Conservation (phyloP, 2,888 invertebrate species). For the Papilio gigon region DNA sequence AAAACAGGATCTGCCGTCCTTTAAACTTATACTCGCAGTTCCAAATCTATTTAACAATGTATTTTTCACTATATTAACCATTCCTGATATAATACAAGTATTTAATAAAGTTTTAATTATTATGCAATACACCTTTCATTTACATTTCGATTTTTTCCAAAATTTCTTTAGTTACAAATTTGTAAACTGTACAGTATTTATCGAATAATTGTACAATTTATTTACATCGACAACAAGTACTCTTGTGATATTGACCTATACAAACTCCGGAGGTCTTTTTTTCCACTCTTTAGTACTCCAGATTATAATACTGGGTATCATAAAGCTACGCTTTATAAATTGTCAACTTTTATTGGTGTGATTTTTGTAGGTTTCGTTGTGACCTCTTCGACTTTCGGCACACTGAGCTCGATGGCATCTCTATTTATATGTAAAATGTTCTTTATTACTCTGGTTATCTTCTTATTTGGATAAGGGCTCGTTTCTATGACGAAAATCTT, state of each 20-base stretch:
- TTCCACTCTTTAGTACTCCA: no score
- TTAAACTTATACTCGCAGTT: not conserved
- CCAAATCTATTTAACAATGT: not conserved
- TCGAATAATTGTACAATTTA: no score
- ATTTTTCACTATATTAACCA: conserved; percentile 16
- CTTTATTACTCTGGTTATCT: conserved; percentile 62
- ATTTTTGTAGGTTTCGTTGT: conserved; percentile 73
- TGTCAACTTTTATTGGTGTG: conserved; percentile 67
- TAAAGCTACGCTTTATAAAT: no score
- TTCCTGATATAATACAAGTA: conserved; percentile 40
- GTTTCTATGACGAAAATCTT: conserved; percentile 70
- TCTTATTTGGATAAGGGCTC: conserved; percentile 66
- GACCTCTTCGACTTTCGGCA: conserved; percentile 64
- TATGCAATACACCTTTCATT: not conserved
- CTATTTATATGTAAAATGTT: conserved; percentile 72
- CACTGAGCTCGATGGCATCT: conserved; percentile 67
- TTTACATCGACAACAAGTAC: no score
- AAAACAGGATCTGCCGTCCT: not conserved
- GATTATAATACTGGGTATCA: no score
- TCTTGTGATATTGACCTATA: no score
- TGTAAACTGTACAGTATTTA: not conserved
- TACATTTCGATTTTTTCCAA: no score
- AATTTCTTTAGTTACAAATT: not conserved
- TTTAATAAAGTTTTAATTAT: not conserved
- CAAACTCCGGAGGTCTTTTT: no score